A percentile compares a stretch with the other conserved stretches of the same genome.
Evolutionary conservation across 2,888 invertebrate species (phyloP).

Genomic region (Auanema sp.): DNA sequence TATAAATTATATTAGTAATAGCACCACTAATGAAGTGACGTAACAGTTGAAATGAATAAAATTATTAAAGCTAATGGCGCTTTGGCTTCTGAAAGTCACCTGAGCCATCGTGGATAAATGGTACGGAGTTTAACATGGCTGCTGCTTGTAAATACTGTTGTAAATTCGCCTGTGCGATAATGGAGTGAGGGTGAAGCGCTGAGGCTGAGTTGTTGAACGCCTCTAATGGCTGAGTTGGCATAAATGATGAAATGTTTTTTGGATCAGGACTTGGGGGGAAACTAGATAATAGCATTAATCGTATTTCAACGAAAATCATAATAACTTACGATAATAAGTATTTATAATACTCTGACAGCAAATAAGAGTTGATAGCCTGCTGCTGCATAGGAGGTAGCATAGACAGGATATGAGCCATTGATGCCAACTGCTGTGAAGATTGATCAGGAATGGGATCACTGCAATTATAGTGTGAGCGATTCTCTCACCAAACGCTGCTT

Average conservation of each 20-base stretch:
- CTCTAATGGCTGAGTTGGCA: background rate
- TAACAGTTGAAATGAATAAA: too few relatives aligned
- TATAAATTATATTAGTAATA: too few relatives aligned
- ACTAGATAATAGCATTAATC: background rate
- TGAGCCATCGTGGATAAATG: conserved; percentile 17
- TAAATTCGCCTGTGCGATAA: conserved; percentile 15
- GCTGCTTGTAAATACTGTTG: conserved; percentile 20
- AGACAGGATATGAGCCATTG: background rate
- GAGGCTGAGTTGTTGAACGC: background rate
- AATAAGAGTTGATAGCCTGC: background rate
- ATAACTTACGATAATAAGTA: too few relatives aligned
- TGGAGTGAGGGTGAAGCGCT: too few relatives aligned
- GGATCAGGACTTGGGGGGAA: conserved; percentile 2
- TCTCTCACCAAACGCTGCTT: too few relatives aligned
- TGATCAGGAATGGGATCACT: too few relatives aligned
- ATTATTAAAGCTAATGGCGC: too few relatives aligned
- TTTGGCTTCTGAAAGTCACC: conserved; percentile 11
- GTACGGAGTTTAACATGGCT: conserved; percentile 18
- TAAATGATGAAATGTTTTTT: background rate
- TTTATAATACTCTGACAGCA: background rate
- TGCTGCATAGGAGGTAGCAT: conserved; percentile 1
- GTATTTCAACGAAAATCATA: too few relatives aligned
- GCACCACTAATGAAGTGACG: too few relatives aligned
- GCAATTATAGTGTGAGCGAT: too few relatives aligned
- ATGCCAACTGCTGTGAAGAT: background rate